Percentiles rank a stretch among this genome's conserved stretches.
phyloP scores from a whole-genome alignment of 1,140 invertebrate species.

The Drosophila novamexicana region DNA sequence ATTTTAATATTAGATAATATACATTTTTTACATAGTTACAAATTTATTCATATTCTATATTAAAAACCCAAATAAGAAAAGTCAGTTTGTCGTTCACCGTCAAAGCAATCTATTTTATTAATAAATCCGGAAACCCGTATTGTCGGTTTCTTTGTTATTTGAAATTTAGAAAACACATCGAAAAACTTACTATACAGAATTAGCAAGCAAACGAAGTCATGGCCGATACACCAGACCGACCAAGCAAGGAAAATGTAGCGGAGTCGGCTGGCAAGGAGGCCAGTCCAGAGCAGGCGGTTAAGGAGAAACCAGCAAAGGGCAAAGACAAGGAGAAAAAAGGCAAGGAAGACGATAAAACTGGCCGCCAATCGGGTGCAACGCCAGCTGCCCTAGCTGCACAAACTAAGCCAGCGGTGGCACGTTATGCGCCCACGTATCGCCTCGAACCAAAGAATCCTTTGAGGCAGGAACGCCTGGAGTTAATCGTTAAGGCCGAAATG shows the following conservation, averaged over 20 bases:
- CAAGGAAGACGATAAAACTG: constrained; percentile 6
- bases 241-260: constrained; percentile 15
- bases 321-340: constrained; percentile 18
- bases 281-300: constrained; percentile 5
- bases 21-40: no score
- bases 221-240: constrained; percentile 28
- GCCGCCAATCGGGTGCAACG: neutral
- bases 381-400: neutral
- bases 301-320: constrained; percentile 24
- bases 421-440: constrained; percentile 82
- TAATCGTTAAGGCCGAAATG: constrained; percentile 72
- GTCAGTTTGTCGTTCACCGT: neutral
- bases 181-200: neutral
- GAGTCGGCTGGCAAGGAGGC: constrained; percentile 14
- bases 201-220: neutral
- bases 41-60: no score
- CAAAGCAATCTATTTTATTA: neutral
- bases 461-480: constrained; percentile 74
- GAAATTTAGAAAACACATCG: neutral
- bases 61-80: neutral
- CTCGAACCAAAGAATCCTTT: constrained; percentile 81
- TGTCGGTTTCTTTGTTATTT: neutral
- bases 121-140: neutral
- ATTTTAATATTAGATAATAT: no score
- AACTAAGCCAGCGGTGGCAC: constrained; percentile 2